These are phyloP conservation scores for Oxyteleia sp. DNA, from an alignment of 2,888 invertebrate genomes.

Conservation along the genomic window DNA sequence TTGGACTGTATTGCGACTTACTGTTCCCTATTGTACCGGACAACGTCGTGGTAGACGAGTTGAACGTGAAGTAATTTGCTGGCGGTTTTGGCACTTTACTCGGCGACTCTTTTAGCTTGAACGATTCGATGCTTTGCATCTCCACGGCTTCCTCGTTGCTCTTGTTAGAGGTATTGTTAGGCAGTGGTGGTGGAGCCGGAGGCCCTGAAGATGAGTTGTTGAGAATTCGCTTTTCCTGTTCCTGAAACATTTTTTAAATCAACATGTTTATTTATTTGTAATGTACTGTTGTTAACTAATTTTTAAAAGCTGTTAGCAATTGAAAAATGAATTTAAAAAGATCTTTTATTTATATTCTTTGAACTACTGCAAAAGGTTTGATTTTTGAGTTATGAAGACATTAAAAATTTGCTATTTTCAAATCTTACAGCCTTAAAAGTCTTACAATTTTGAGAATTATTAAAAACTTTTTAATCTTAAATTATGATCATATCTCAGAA, in stretches of 20 bases:
- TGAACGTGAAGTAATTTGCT: constrained; percentile 90
- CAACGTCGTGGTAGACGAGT: constrained; percentile 70
- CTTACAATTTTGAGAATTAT: too few species aligned
- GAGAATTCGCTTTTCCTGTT: constrained; percentile 81
- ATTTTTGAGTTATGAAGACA: too few species aligned
- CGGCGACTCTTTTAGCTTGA: constrained; percentile 91
- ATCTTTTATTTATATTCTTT: too few species aligned
- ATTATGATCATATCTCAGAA: too few species aligned
- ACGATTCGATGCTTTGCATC: constrained; percentile 93
- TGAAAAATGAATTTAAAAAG: too few species aligned
- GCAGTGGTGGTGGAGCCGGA: constrained; percentile 81
- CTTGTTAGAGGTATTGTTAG: constrained; percentile 76
- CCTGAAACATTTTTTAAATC: constrained; percentile 78
- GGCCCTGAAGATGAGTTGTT: constrained; percentile 74
- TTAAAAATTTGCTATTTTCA: too few species aligned
- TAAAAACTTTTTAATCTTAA: too few species aligned
- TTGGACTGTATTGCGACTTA: constrained; percentile 87
- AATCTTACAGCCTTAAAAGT: too few species aligned
- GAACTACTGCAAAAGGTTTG: too few species aligned
- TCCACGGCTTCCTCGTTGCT: constrained; percentile 90
- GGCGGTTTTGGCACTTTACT: constrained; percentile 91
- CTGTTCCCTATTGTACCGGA: constrained; percentile 75
- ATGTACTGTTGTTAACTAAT: too few species aligned
- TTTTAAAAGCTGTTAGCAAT: too few species aligned
- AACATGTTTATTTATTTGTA: too few species aligned